phyloP scores from a whole-genome alignment of 2,888 invertebrate genomes.

The Saturnia japonica region DNA sequence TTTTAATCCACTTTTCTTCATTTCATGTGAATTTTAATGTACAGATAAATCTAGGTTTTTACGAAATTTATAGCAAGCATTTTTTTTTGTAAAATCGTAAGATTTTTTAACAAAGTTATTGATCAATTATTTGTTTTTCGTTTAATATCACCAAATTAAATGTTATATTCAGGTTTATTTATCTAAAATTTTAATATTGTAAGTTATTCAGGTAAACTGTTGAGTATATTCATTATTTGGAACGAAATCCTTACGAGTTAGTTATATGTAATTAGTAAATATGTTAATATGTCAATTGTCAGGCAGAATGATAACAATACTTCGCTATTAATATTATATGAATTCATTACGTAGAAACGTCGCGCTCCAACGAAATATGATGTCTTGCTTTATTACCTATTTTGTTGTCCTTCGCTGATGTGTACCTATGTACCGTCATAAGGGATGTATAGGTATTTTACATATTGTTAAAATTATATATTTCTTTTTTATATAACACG shows the following conservation, averaged over 20 bases:
- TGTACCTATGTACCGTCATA: too few relatives aligned
- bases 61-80: neutral
- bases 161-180: neutral
- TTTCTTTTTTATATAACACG: too few relatives aligned
- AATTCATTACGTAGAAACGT: neutral
- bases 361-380: neutral
- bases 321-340: neutral
- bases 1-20: neutral
- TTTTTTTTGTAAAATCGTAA: neutral
- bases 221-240: neutral
- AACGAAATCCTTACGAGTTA: neutral
- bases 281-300: neutral
- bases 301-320: neutral
- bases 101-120: neutral
- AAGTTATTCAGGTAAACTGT: neutral
- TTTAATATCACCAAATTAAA: neutral
- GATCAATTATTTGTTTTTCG: neutral
- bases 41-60: neutral
- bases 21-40: neutral
- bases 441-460: too few relatives aligned
- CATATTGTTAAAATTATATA: too few relatives aligned
- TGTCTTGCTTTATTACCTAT: neutral
- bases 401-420: neutral
- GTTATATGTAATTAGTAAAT: neutral
- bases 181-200: neutral